These are phyloP conservation scores for Taenaris catops DNA, from an alignment of 2,888 invertebrate species.

Conservation along the genomic window DNA sequence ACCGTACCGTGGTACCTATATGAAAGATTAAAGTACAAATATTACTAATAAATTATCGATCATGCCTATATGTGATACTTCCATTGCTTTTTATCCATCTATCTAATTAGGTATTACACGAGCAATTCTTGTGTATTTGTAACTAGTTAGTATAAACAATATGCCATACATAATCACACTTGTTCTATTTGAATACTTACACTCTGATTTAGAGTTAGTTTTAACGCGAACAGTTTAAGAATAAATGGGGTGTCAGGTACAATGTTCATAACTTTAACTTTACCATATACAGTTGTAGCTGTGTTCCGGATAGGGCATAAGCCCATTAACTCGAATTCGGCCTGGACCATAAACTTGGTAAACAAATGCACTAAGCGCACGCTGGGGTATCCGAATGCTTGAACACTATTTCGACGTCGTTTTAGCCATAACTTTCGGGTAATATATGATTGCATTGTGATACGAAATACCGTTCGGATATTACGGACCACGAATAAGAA, in stretches of 20 bases:
- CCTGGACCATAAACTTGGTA: constrained; percentile 25
- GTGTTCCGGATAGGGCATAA: constrained; percentile 26
- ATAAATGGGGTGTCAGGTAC: constrained; percentile 19
- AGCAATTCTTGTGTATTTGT: too few relatives aligned
- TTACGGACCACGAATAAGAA: too few relatives aligned
- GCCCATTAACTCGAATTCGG: constrained; percentile 29
- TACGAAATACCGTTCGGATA: constrained; percentile 11
- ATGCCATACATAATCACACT: too few relatives aligned
- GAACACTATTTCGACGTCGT: constrained; percentile 23
- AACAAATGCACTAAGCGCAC: constrained; percentile 24
- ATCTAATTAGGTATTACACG: too few relatives aligned
- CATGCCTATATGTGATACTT: too few relatives aligned
- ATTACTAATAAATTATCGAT: too few relatives aligned
- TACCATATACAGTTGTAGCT: constrained; percentile 26
- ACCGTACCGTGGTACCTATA: too few relatives aligned
- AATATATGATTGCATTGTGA: constrained; percentile 21
- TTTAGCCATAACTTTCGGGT: constrained; percentile 19
- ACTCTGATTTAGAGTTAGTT: constrained; percentile 2
- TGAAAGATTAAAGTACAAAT: too few relatives aligned
- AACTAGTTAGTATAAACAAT: too few relatives aligned
- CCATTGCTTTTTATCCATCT: too few relatives aligned
- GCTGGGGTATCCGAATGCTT: constrained; percentile 21
- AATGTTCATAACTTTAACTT: constrained; percentile 19
- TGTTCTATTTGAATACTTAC: constrained; percentile 2
- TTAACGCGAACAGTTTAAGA: constrained; percentile 14